These are phyloP conservation scores for Polia nebulosa DNA, from an alignment of 2,888 invertebrate species.

Conservation along the genomic window DNA sequence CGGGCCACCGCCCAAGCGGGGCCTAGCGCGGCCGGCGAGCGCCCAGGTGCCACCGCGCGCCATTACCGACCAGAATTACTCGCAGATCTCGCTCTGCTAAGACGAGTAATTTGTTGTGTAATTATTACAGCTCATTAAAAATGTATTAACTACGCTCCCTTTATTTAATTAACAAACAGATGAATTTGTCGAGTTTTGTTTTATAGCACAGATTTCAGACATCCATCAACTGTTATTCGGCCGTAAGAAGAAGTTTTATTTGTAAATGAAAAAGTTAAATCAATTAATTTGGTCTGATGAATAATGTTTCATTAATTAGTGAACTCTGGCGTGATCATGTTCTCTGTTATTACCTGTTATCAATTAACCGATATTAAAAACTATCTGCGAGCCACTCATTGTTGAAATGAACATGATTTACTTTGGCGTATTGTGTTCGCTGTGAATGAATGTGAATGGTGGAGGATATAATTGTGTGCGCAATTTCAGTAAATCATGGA, in stretches of 20 bases:
- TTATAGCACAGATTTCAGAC: conserved; percentile 52
- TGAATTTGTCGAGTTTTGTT: conserved; percentile 52
- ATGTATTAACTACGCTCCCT: conserved; percentile 72
- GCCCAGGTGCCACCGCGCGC: conserved; percentile 83
- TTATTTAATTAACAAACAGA: conserved; percentile 59
- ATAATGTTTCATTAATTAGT: conserved; percentile 71
- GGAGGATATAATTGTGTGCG: conserved; percentile 30
- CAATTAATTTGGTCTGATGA: conserved; percentile 63
- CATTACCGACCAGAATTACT: conserved; percentile 85
- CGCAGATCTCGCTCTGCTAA: conserved; percentile 73
- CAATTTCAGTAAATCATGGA: conserved; percentile 52
- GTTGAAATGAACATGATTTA: conserved; percentile 42
- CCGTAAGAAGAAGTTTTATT: conserved; percentile 60
- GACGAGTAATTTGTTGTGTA: conserved; percentile 81
- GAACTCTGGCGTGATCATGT: conserved; percentile 49
- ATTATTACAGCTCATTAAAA: conserved; percentile 84
- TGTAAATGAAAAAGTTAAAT: conserved; percentile 58
- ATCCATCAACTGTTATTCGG: conserved; percentile 55
- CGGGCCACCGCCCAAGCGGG: conserved; percentile 63
- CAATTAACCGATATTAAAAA: conserved; percentile 56
- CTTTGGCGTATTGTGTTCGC: conserved; percentile 40
- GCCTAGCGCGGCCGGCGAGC: not conserved
- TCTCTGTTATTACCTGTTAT: conserved; percentile 65
- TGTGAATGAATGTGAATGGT: conserved; percentile 41
- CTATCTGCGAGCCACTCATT: conserved; percentile 33